phyloP scores from a whole-genome alignment of 2,888 invertebrate species.

The Meiosimyza decipiens region DNA sequence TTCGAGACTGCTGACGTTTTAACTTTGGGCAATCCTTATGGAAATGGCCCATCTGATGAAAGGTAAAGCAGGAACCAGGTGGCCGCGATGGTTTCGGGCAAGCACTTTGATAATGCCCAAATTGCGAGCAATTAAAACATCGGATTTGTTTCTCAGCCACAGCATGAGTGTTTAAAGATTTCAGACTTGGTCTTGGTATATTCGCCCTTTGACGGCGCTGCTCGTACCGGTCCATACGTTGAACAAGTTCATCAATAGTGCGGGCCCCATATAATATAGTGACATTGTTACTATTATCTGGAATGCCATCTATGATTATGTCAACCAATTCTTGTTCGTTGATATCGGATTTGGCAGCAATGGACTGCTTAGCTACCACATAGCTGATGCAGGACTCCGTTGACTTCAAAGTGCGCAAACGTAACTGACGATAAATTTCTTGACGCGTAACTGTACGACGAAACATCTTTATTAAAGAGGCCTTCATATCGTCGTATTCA shows the following conservation, averaged over 20 bases:
- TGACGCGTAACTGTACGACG: slow-evolving; percentile 33
- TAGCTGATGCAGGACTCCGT: background rate
- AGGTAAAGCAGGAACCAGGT: slow-evolving; percentile 11
- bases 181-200: slow-evolving; percentile 4
- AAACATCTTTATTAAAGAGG: slow-evolving; percentile 11
- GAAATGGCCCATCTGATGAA: slow-evolving; percentile 21
- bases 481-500: slow-evolving; percentile 16
- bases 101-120: slow-evolving; percentile 20
- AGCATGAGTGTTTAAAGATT: background rate
- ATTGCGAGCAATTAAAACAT: slow-evolving; percentile 19
- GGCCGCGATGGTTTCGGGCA: slow-evolving; percentile 16
- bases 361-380: no score
- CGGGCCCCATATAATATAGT: slow-evolving; percentile 30
- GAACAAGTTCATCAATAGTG: slow-evolving; percentile 26
- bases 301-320: slow-evolving; percentile 31
- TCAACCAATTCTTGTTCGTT: no score
- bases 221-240: slow-evolving; percentile 32
- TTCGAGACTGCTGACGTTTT: background rate
- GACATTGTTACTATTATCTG: slow-evolving; percentile 31
- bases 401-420: slow-evolving; percentile 24
- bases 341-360: no score
- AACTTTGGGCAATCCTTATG: no score
- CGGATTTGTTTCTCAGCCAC: background rate
- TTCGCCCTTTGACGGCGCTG: background rate
- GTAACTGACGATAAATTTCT: slow-evolving; percentile 34